phyloP scores from a whole-genome alignment of 2,797 vertebrate genomes.

The Argentina silus region DNA sequence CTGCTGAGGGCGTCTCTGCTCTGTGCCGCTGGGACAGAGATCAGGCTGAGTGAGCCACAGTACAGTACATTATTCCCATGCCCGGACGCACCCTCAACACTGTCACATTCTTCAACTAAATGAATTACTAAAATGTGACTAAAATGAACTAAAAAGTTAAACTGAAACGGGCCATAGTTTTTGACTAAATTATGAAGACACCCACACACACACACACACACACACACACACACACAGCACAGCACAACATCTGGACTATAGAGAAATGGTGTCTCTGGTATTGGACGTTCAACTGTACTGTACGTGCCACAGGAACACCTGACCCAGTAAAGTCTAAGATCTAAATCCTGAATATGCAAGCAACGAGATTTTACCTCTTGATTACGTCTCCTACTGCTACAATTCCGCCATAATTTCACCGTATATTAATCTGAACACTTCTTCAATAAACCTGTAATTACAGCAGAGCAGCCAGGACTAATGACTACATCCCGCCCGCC shows the following conservation, averaged over 20 bases:
- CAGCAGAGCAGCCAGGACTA: background rate
- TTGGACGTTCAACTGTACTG: no score
- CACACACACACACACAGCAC: no score
- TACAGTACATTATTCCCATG: background rate
- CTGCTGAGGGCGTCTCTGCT: slow-evolving; percentile 4
- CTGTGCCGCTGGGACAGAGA: background rate
- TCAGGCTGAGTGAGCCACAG: background rate
- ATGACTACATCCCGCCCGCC: background rate
- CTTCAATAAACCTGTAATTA: slow-evolving; percentile 33
- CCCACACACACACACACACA: no score
- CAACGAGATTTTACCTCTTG: background rate
- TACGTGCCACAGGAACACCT: background rate
- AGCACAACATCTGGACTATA: no score
- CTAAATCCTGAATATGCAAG: background rate
- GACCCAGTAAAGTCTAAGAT: background rate
- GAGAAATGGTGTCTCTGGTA: no score
- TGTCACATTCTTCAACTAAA: no score
- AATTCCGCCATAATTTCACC: background rate
- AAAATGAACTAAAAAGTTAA: no score
- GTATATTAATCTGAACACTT: background rate
- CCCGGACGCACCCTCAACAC: no score
- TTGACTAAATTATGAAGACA: no score
- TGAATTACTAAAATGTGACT: no score
- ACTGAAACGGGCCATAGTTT: no score
- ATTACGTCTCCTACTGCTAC: background rate